phyloP scores from a whole-genome alignment of 2,797 vertebrate species.

The Cynopterus sphinx region DNA sequence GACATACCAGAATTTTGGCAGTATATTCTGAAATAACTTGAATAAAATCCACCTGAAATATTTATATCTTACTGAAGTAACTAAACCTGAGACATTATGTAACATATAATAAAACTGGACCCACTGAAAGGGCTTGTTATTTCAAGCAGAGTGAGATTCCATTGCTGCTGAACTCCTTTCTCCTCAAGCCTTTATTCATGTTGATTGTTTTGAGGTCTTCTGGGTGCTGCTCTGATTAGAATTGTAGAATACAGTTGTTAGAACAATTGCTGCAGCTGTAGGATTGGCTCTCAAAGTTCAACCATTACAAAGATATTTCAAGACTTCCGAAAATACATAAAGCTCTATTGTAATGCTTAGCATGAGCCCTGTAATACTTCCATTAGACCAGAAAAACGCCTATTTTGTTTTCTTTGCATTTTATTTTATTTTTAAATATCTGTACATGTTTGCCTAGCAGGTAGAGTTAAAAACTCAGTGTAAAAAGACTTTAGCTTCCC shows the following conservation, averaged over 20 bases:
- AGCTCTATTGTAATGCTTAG: constrained; percentile 70
- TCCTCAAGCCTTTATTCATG: constrained; percentile 44
- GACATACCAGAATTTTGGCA: not conserved
- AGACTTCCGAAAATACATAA: constrained; percentile 77
- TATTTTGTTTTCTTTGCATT: constrained; percentile 75
- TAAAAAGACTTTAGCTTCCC: constrained; percentile 38
- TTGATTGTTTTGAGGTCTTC: constrained; percentile 59
- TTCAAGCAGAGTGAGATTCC: constrained; percentile 60
- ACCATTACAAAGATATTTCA: constrained; percentile 61
- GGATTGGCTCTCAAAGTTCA: constrained; percentile 60
- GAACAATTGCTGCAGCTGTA: constrained; percentile 43
- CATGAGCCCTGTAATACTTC: constrained; percentile 74
- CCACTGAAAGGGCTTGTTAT: not conserved
- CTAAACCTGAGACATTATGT: constrained; percentile 31
- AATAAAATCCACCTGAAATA: not conserved
- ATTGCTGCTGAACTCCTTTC: constrained; percentile 8
- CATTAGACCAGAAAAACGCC: constrained; percentile 51
- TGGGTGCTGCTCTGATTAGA: constrained; percentile 70
- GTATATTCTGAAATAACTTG: constrained; percentile 28
- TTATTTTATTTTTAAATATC: not conserved
- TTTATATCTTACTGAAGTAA: constrained; percentile 25
- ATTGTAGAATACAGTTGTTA: constrained; percentile 74
- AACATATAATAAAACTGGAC: constrained; percentile 39
- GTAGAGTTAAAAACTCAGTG: constrained; percentile 66
- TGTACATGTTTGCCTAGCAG: constrained; percentile 62